Base-by-base conservation (phyloP, 2,888 invertebrate genomes). In the Omphaloscelis lunosa region DNA sequence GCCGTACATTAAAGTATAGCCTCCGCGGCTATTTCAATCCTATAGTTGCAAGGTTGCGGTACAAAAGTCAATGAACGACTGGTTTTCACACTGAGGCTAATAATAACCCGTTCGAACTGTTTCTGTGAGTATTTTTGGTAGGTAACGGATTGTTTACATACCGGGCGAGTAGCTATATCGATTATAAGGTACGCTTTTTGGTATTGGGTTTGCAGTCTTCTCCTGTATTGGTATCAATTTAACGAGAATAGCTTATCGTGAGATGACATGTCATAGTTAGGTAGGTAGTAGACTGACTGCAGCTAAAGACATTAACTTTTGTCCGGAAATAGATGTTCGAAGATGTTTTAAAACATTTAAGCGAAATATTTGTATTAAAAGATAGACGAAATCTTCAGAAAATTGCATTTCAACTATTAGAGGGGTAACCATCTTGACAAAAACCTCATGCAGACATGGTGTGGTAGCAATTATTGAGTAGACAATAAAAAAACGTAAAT, bases 121-220 rank as follows among this genome's bases (percentile, higher is more conserved):
- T 39, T 65, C 45, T 51, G 29, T 15, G 56, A 41, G 53, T 59
- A 48, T 77, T 77, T 45, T 29, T 45, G 61, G 29, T 27, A 45
- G 34, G 23, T 12, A 45, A 9, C 23, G 68, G 77, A 27, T 53
- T 77, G 63, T 78, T 78, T 59, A 77, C 51, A 45, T 34, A 61
- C 77, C 34, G 77, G 77, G 67, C 77, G 61, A 62, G 68, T 27
- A 53, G 77, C 69, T 77, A 5, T 53, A 77, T 77, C 53, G 77
- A 77, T 77, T 77, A 15, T 9, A 58, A 45, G 59, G 11, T 51
- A 27, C 29, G 39, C 7, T 11, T 27, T 34, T 71, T 1, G 7
- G 17, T 53, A 34, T 34, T 23, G 5, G 17, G 41, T 41, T 20
- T 29, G 12, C 20, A n/a, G n/a, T 51, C 20, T 27, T 29, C 17